These are phyloP conservation scores for Zenarchopterus dispar DNA, from an alignment of 2,797 vertebrate genomes.

Conservation along the genomic window DNA sequence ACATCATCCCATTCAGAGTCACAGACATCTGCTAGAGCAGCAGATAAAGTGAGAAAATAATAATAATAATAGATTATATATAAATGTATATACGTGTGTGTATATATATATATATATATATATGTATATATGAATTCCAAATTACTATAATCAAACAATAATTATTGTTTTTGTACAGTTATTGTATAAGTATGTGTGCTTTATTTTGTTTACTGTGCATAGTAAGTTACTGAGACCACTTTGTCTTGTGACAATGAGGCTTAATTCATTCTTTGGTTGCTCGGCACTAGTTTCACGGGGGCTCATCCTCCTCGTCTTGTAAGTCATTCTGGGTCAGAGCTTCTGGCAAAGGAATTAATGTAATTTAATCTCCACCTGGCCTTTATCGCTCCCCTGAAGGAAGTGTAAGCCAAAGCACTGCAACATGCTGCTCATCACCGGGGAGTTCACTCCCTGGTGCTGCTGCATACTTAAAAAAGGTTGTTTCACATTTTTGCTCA, in stretches of 20 bases:
- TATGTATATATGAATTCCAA: too few species aligned
- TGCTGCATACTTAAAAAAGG: constrained; percentile 51
- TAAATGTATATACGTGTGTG: too few species aligned
- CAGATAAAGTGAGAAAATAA: too few species aligned
- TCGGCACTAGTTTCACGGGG: constrained; percentile 59
- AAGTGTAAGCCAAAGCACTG: constrained; percentile 66
- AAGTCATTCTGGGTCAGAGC: constrained; percentile 75
- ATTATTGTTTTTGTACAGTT: too few species aligned
- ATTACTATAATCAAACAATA: too few species aligned
- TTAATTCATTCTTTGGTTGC: constrained; percentile 63
- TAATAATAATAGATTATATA: too few species aligned
- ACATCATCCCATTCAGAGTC: too few species aligned
- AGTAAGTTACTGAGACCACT: background rate
- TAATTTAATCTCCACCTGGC: constrained; percentile 78
- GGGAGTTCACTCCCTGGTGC: constrained; percentile 66
- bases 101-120: too few species aligned
- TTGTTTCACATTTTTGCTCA: constrained; percentile 65
- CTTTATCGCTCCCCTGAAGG: constrained; percentile 69
- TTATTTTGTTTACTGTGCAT: too few species aligned
- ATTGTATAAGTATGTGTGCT: too few species aligned
- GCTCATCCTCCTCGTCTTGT: constrained; percentile 70
- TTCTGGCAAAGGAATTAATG: constrained; percentile 70
- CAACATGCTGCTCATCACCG: constrained; percentile 66
- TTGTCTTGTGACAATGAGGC: constrained; percentile 36
- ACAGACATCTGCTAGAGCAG: too few species aligned